Evolutionary conservation across 2,888 invertebrate species (phyloP).

Genomic region (Altica lythri): DNA sequence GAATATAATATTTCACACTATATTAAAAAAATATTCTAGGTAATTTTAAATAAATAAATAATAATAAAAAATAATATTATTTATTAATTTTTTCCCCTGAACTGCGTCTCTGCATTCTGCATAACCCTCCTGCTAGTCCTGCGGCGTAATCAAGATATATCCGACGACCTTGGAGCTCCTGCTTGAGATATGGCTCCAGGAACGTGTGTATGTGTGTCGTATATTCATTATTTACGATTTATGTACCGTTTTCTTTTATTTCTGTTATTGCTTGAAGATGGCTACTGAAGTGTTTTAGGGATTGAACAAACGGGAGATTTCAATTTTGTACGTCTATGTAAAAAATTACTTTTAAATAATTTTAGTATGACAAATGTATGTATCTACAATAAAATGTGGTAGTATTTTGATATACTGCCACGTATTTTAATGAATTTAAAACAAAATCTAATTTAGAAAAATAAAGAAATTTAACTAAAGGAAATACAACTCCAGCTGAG

Average conservation of each 20-base stretch:
- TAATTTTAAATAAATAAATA: neutral
- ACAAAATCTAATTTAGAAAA: too few species aligned
- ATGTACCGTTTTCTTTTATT: conserved; percentile 47
- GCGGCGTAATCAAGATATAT: conserved; percentile 56
- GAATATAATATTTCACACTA: too few species aligned
- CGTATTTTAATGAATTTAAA: too few species aligned
- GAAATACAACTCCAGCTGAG: too few species aligned
- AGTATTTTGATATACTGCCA: too few species aligned
- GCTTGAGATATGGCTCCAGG: conserved; percentile 53
- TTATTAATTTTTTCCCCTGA: neutral
- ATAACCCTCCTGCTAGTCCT: conserved; percentile 26
- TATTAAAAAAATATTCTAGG: too few species aligned
- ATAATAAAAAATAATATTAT: neutral
- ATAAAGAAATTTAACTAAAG: too few species aligned
- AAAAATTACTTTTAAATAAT: conserved; percentile 8
- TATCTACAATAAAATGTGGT: too few species aligned
- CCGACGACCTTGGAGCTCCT: conserved; percentile 53
- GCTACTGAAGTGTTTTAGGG: conserved; percentile 7
- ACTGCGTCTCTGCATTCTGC: conserved; percentile 7
- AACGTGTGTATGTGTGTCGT: conserved; percentile 53
- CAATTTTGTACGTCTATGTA: conserved; percentile 15
- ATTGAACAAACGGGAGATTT: conserved; percentile 10
- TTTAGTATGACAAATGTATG: too few species aligned
- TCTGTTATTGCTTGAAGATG: conserved; percentile 30
- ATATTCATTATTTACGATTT: conserved; percentile 54